phyloP scores from a whole-genome alignment of 2,113 vertebrate genomes.

The Stigmatopora argus region DNA sequence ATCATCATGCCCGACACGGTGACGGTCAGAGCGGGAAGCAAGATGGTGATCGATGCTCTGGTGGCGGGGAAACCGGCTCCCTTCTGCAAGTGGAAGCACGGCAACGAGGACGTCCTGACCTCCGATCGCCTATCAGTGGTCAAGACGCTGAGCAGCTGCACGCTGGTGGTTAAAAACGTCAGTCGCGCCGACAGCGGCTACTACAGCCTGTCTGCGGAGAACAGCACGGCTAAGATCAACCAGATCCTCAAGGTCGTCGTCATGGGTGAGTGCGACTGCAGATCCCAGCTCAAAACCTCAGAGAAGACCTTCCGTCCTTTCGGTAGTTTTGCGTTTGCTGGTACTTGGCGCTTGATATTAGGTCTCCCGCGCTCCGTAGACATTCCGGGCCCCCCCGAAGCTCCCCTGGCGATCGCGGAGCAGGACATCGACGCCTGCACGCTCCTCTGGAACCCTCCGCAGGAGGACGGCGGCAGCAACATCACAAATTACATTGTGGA shows the following conservation, averaged over 20 bases:
- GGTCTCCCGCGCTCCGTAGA: slow-evolving; percentile 65
- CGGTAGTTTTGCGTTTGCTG: too few species aligned
- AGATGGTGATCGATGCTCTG: slow-evolving; percentile 87
- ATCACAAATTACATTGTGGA: slow-evolving; percentile 97
- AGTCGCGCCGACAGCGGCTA: slow-evolving; percentile 88
- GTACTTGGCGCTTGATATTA: background rate
- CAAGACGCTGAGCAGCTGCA: slow-evolving; percentile 78
- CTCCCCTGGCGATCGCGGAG: slow-evolving; percentile 86
- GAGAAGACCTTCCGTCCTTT: background rate
- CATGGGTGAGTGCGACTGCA: slow-evolving; percentile 75
- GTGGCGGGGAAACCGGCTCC: slow-evolving; percentile 90
- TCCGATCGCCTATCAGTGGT: slow-evolving; percentile 86
- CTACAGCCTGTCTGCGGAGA: slow-evolving; percentile 88
- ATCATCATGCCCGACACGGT: slow-evolving; percentile 87
- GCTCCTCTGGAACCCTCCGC: slow-evolving; percentile 87
- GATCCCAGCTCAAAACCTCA: background rate
- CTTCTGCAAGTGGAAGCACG: slow-evolving; percentile 84
- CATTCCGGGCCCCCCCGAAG: slow-evolving; percentile 91
- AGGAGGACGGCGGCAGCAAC: slow-evolving; percentile 92
- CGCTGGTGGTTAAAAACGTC: slow-evolving; percentile 88
- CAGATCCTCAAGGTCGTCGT: slow-evolving; percentile 86
- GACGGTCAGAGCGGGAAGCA: slow-evolving; percentile 86
- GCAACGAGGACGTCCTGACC: slow-evolving; percentile 80
- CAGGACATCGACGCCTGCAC: slow-evolving; percentile 88
- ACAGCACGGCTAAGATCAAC: slow-evolving; percentile 79